These are phyloP conservation scores for Callopanchax toddi DNA, from an alignment of 2,113 vertebrate species.

Conservation along the genomic window DNA sequence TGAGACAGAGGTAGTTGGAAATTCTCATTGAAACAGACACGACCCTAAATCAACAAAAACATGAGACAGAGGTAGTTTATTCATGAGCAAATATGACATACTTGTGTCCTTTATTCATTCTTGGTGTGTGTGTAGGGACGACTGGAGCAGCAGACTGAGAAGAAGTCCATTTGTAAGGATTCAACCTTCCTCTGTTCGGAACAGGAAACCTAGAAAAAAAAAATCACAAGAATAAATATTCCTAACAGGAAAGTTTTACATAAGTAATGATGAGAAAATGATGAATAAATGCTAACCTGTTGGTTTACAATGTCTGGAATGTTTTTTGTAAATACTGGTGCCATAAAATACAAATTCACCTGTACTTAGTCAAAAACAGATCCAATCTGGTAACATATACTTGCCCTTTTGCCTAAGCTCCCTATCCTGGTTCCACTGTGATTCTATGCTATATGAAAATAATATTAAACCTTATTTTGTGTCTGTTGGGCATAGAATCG, in stretches of 20 bases:
- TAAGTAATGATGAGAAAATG: too few relatives aligned
- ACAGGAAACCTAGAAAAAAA: conserved; percentile 40
- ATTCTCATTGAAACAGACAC: background rate
- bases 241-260: background rate
- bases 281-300: background rate
- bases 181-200: conserved; percentile 34
- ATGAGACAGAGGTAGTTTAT: conserved; percentile 11
- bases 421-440: too few relatives aligned
- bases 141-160: background rate
- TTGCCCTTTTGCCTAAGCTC: too few relatives aligned
- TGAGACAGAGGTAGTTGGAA: conserved; percentile 13
- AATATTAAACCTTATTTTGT: too few relatives aligned
- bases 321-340: too few relatives aligned
- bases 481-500: too few relatives aligned
- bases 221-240: conserved; percentile 9
- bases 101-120: conserved; percentile 54
- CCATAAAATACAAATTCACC: background rate
- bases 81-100: conserved; percentile 35
- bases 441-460: too few relatives aligned
- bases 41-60: background rate
- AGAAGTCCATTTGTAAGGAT: conserved; percentile 61
- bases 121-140: conserved; percentile 5
- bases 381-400: background rate
- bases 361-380: background rate
- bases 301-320: background rate